Percentiles rank a stretch among this genome's conserved stretches.
Conservation (phyloP, 2,888 invertebrate genomes). For the Zhengitettix transpicula region DNA sequence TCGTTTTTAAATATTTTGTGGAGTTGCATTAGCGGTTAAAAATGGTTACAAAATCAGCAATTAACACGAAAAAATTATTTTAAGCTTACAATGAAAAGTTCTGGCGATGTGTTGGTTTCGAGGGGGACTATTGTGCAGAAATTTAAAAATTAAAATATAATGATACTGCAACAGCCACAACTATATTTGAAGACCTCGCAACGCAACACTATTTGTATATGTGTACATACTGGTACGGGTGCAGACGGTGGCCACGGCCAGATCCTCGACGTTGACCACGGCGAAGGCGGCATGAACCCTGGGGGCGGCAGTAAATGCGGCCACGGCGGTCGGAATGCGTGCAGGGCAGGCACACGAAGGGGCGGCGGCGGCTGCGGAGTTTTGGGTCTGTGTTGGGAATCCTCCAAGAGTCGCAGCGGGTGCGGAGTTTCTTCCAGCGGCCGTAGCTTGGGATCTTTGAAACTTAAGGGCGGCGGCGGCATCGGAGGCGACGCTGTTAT, state of each 20-base stretch:
- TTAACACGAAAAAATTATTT: too few relatives aligned
- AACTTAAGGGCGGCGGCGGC: slow-evolving; percentile 22
- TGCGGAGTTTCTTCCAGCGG: not conserved
- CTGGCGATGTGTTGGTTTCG: too few relatives aligned
- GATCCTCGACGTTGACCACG: not conserved
- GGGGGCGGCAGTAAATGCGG: not conserved
- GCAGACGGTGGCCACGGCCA: slow-evolving; percentile 37
- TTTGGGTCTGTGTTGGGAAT: not conserved
- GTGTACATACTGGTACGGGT: slow-evolving; percentile 31
- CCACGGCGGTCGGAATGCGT: not conserved
- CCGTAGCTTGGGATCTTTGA: slow-evolving; percentile 23
- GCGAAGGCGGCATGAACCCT: not conserved
- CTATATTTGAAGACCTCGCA: too few relatives aligned
- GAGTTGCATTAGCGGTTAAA: too few relatives aligned
- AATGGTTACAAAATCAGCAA: too few relatives aligned
- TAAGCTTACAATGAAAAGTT: too few relatives aligned
- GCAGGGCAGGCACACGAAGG: not conserved
- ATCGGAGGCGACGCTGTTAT: slow-evolving; percentile 1
- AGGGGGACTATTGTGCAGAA: too few relatives aligned
- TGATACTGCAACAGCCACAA: too few relatives aligned
- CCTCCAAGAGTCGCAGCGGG: not conserved
- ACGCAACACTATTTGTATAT: too few relatives aligned
- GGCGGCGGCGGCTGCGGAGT: not conserved
- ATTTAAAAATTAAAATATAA: too few relatives aligned
- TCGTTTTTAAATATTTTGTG: too few relatives aligned